Evolutionary conservation across 2,113 vertebrate genomes (phyloP).

Genomic region (Alethe diademata): DNA sequence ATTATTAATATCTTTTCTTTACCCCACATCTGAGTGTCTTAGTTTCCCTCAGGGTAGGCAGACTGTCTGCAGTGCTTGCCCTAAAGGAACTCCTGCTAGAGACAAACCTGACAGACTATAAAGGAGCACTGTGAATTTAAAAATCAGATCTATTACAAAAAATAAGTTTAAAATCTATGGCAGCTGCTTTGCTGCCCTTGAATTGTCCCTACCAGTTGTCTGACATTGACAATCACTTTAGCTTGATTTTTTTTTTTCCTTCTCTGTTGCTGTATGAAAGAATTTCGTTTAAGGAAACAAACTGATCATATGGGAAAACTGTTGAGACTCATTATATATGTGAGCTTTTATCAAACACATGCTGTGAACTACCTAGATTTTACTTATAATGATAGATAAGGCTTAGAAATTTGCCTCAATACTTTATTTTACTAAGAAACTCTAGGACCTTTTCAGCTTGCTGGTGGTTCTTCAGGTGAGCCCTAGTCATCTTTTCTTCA

Average conservation of each 20-base stretch:
- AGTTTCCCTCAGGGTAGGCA: slow-evolving; percentile 48
- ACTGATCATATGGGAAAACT: neutral
- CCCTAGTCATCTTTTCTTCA: neutral
- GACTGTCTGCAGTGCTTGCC: slow-evolving; percentile 42
- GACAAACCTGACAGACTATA: slow-evolving; percentile 6
- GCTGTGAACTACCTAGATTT: neutral
- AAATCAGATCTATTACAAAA: neutral
- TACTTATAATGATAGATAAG: neutral
- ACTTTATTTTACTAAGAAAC: neutral
- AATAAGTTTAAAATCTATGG: slow-evolving; percentile 29
- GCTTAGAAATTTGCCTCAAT: neutral
- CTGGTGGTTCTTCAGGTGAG: neutral
- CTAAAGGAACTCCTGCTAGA: slow-evolving; percentile 39
- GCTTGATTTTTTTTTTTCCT: neutral
- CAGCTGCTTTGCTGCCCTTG: slow-evolving; percentile 24
- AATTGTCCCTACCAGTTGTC: slow-evolving; percentile 18
- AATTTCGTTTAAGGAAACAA: neutral
- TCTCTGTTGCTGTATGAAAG: neutral
- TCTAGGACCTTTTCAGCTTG: neutral
- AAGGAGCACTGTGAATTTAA: slow-evolving; percentile 31
- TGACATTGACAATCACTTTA: neutral
- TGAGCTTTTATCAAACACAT: neutral
- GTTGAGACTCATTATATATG: neutral
- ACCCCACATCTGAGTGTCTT: slow-evolving; percentile 35
- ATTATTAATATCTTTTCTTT: slow-evolving; percentile 52